Conservation (phyloP, 2,888 invertebrate species). For the Dasysyrphus albostriatus region DNA sequence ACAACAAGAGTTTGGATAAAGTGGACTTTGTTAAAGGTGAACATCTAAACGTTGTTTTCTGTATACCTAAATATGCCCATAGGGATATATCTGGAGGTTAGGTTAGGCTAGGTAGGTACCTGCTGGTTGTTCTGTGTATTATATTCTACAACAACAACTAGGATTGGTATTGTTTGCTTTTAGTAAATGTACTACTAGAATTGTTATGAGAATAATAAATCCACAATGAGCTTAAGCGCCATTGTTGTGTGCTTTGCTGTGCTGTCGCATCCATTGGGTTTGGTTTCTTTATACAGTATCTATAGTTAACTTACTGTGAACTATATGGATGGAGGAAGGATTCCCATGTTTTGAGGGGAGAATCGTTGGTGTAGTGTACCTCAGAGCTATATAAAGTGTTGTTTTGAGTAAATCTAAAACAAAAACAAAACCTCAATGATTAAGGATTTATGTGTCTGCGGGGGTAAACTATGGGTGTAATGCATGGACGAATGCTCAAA, state of each 20-base stretch:
- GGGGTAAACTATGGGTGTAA: background rate
- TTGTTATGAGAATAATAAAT: slow-evolving; percentile 72
- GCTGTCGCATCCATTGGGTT: slow-evolving; percentile 34
- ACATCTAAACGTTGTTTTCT: slow-evolving; percentile 53
- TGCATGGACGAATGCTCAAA: background rate
- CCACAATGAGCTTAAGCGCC: slow-evolving; percentile 60
- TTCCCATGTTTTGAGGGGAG: background rate
- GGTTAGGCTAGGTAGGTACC: background rate
- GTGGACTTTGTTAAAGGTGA: slow-evolving; percentile 69
- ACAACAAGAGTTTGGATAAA: slow-evolving; percentile 47
- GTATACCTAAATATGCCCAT: background rate
- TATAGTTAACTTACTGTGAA: background rate
- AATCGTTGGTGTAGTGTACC: background rate
- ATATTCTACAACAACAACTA: slow-evolving; percentile 9
- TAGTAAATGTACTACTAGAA: slow-evolving; percentile 60
- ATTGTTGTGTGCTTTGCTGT: slow-evolving; percentile 43
- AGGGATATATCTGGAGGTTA: background rate
- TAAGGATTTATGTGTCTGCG: slow-evolving; percentile 1
- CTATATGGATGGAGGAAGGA: background rate
- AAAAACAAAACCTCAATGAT: slow-evolving; percentile 37
- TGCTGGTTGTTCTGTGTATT: background rate
- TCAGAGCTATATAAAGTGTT: background rate
- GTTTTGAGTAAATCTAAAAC: slow-evolving; percentile 36
- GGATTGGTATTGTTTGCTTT: slow-evolving; percentile 32
- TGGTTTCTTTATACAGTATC: background rate